Evolutionary conservation across 2,797 vertebrate species (phyloP).

Genomic region (Enteromius anoplus): DNA sequence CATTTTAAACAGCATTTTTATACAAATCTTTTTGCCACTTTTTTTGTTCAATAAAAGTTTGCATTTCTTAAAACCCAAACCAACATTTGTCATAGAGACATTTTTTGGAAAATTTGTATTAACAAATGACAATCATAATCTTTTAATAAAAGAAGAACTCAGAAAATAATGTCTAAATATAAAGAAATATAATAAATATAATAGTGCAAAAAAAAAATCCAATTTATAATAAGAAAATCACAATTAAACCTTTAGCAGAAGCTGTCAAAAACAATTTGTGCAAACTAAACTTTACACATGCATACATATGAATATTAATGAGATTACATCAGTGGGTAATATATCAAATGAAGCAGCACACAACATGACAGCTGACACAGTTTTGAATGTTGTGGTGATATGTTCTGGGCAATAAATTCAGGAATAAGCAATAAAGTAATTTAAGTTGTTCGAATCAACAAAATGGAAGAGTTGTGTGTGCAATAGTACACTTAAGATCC

Average conservation of each 20-base stretch:
- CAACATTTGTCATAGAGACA: not conserved
- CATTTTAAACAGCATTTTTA: not conserved
- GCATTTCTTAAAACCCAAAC: not conserved
- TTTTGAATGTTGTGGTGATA: conserved; percentile 12
- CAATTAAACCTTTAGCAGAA: not conserved
- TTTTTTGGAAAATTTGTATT: not conserved
- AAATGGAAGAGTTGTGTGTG: not conserved
- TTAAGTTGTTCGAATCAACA: conserved; percentile 3
- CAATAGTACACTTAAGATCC: not conserved
- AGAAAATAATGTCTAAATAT: not conserved
- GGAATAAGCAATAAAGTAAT: conserved; percentile 10
- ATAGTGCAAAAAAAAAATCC: not conserved
- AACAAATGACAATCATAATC: not conserved
- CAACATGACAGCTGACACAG: conserved; percentile 21
- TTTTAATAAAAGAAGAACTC: not conserved
- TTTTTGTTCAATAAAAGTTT: not conserved
- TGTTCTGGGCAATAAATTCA: not conserved
- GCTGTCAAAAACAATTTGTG: conserved; percentile 2
- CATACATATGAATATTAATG: not conserved
- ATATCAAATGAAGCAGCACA: conserved; percentile 6
- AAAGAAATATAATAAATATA: not conserved
- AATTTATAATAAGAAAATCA: not conserved
- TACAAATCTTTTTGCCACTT: not conserved
- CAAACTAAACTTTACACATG: not conserved
- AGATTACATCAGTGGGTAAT: not conserved